A percentile compares a stretch with the other conserved stretches of the same genome.
These are phyloP conservation scores for Hemichromis elongatus DNA, from an alignment of 2,113 vertebrate species.

Conservation along the genomic window DNA sequence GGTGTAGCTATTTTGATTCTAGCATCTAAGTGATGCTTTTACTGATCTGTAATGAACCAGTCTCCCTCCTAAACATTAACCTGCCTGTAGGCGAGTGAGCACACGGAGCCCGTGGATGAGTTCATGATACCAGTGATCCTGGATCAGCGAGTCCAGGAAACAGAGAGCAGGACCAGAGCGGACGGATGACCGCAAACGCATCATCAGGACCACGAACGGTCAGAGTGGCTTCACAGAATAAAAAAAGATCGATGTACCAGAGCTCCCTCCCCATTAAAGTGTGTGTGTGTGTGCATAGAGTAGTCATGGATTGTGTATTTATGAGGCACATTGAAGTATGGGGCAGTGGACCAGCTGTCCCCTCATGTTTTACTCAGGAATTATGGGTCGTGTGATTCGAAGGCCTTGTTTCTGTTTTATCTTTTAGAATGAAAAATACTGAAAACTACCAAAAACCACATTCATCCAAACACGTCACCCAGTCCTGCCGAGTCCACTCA, in stretches of 20 bases:
- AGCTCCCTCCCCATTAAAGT: not conserved
- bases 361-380: not conserved
- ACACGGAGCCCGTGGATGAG: no score
- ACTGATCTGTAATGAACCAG: accelerated
- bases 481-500: not conserved
- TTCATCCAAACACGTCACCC: not conserved
- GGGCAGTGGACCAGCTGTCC: not conserved
- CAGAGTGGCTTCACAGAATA: not conserved
- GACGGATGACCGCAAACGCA: not conserved
- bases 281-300: not conserved
- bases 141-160: not conserved
- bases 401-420: not conserved
- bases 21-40: not conserved
- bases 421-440: not conserved
- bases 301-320: not conserved
- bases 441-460: not conserved
- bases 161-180: not conserved
- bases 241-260: not conserved
- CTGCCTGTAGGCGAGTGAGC: not conserved
- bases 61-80: not conserved
- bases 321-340: not conserved
- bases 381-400: not conserved
- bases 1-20: not conserved
- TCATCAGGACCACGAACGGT: not conserved
- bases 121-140: not conserved